Conservation (phyloP, 1,140 invertebrate genomes). For the Sesamia nonagrioides region DNA sequence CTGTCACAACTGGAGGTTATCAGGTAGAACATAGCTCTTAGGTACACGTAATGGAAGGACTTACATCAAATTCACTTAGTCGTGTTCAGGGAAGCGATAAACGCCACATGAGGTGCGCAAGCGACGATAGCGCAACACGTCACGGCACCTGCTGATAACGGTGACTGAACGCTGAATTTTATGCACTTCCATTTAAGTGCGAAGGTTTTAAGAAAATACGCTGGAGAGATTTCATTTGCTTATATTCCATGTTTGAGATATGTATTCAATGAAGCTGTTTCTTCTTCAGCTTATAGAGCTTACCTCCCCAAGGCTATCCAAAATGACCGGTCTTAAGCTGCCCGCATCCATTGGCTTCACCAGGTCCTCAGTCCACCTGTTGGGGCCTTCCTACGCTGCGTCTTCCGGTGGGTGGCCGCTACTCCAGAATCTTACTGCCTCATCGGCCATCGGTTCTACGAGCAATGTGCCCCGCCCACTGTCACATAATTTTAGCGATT, state of each 20-base stretch:
- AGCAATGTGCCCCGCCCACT: no score
- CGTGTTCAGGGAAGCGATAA: slow-evolving; percentile 28
- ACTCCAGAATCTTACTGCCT: no score
- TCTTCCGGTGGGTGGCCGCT: no score
- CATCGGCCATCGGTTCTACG: no score
- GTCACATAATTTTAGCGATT: no score
- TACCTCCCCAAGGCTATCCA: no score
- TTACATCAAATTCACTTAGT: slow-evolving; percentile 28
- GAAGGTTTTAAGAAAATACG: neutral
- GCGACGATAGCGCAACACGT: slow-evolving; percentile 27
- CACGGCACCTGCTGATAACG: slow-evolving; percentile 38
- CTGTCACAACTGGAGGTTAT: slow-evolving; percentile 28
- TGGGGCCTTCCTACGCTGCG: no score
- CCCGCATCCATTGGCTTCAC: no score
- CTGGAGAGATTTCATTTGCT: neutral
- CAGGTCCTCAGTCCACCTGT: no score
- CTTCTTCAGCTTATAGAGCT: no score
- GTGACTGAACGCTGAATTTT: slow-evolving; percentile 28
- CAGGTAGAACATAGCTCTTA: neutral
- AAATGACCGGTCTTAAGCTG: no score
- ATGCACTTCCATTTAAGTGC: slow-evolving; percentile 18
- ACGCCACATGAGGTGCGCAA: slow-evolving; percentile 37
- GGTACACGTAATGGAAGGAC: neutral
- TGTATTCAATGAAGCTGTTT: neutral
- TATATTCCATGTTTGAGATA: no score